Evolutionary conservation across 2,888 invertebrate genomes (phyloP), one percentile per base, ranked within the genome.

Genomic region (Papilio elwesi): DNA sequence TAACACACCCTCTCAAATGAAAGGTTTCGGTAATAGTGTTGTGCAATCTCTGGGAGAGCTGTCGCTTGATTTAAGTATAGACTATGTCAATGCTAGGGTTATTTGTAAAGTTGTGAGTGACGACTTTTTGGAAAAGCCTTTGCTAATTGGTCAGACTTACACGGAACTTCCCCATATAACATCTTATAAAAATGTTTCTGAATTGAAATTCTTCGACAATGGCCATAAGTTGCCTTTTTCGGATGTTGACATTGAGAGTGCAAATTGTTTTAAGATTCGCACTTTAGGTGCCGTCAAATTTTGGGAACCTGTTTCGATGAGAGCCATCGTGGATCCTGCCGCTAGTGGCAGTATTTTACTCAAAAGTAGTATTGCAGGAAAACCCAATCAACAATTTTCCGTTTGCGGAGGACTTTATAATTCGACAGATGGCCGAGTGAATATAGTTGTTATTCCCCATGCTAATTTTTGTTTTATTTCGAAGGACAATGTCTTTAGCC

Each of bases 81-180:
- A 77, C 62, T 74, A 64, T 9, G 76, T 77, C 5, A 13, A 38
- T 1, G 77, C 77, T 9, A 52, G 43, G 9, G 77, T 77, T 10
- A 12, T 26, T 7, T 78, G 76, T 53, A 72, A 63, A 9, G 74
- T 79, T 10, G 78, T 78, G 0, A 51, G 55, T 15, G 78, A 79
- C 13, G 78, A 79, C 5, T 73, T 75, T 6, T 68, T 80, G 38
- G 77, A 78, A 1, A 75, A 67, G 77, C n/a, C n/a, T n/a, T n/a
- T n/a, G n/a, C n/a, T n/a, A n/a, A n/a, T n/a, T n/a, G n/a, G 77
- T 0, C 77, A 78, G 49, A 67, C 75, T 1, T 79, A 67, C 53
- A 76, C 79, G 5, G 79, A 78, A 64, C 78, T 76, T 57, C 71
- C 78, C 5, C 75, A 78, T 16, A 71, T 78, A 9, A 49, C 75